phyloP scores from a whole-genome alignment of 2,113 vertebrate species.

The Puma concolor region DNA sequence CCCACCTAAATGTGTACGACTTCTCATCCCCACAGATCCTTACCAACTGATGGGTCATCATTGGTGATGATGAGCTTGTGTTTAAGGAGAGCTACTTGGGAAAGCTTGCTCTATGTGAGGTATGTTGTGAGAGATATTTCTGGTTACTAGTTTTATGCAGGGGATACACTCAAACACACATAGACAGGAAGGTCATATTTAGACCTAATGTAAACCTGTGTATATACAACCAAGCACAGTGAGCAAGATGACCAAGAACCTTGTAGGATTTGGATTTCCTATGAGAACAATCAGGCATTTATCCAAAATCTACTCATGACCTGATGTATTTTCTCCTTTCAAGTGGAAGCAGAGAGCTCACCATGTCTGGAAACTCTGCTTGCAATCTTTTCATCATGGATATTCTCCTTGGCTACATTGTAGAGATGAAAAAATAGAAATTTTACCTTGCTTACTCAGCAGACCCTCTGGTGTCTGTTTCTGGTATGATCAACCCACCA shows the following conservation, averaged over 20 bases:
- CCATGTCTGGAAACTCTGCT: not conserved
- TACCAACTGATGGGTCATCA: accelerated
- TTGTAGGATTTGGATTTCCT: not conserved
- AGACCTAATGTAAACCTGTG: not conserved
- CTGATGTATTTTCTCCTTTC: not conserved
- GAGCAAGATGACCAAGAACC: not conserved
- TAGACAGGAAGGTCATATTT: not conserved
- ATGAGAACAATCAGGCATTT: not conserved
- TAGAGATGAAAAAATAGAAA: constrained; percentile 13
- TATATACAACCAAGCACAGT: not conserved
- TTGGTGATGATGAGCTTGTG: not conserved
- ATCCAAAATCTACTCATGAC: not conserved
- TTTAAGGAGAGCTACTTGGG: not conserved
- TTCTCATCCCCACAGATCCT: not conserved
- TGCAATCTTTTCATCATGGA: not conserved
- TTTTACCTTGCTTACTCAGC: not conserved
- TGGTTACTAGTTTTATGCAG: not conserved
- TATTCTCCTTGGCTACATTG: not conserved
- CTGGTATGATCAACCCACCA: not conserved
- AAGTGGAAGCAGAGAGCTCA: not conserved
- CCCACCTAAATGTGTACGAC: not conserved
- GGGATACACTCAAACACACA: not conserved
- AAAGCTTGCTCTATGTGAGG: not conserved
- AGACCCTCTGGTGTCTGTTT: constrained; percentile 11
- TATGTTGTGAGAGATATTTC: not conserved